A percentile compares a stretch with the other conserved stretches of the same genome.
phyloP scores from a whole-genome alignment of 2,888 invertebrate species.

The Phortica magna region DNA sequence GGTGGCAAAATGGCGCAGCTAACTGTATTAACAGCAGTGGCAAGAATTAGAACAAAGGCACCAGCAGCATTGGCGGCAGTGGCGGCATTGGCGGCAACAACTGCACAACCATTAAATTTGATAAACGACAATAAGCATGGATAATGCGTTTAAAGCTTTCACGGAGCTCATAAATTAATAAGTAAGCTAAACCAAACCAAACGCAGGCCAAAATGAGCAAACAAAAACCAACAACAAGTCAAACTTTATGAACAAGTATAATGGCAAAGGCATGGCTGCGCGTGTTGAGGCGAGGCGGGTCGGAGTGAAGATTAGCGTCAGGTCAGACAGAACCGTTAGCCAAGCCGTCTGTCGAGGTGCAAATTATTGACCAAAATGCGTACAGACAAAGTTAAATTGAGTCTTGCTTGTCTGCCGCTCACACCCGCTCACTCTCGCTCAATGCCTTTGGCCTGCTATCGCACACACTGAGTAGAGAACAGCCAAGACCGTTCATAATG shows the following conservation, averaged over 20 bases:
- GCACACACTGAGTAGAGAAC: background rate
- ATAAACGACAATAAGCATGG: conserved; percentile 68
- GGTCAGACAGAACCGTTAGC: too few relatives aligned
- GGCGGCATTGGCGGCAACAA: too few relatives aligned
- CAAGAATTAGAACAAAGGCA: background rate
- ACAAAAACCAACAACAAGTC: conserved; percentile 3
- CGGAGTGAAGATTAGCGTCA: background rate
- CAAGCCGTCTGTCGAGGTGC: too few relatives aligned
- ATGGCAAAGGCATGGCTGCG: too few relatives aligned
- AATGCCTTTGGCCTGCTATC: background rate
- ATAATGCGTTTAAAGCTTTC: conserved; percentile 53
- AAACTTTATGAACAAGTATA: background rate
- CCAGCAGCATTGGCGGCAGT: too few relatives aligned
- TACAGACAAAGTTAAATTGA: too few relatives aligned
- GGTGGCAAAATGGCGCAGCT: too few relatives aligned
- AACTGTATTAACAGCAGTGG: background rate
- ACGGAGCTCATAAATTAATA: conserved; percentile 25
- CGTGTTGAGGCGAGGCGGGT: background rate
- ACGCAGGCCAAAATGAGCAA: conserved; percentile 33
- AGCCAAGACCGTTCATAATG: background rate
- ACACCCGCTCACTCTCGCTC: background rate
- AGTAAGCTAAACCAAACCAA: background rate
- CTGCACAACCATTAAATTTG: conserved; percentile 60
- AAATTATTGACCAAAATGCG: too few relatives aligned
- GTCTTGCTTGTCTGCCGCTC: too few relatives aligned